Percentiles rank a stretch among this genome's conserved stretches.
These are phyloP conservation scores for Camelus bactrianus DNA, from an alignment of 2,113 vertebrate genomes.

Conservation along the genomic window DNA sequence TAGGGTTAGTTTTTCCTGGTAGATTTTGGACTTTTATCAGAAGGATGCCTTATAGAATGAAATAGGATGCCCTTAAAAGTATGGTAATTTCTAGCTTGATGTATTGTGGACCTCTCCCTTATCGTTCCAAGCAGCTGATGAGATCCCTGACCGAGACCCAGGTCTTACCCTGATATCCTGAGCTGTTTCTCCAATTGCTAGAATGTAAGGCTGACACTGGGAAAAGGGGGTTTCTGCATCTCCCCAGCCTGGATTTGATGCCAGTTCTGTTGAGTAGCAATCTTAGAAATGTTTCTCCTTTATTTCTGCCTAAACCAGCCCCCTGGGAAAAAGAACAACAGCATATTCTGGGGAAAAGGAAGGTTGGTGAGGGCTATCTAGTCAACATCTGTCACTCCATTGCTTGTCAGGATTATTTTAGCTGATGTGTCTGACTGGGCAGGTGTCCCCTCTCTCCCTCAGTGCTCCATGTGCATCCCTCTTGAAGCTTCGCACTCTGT, in stretches of 20 bases:
- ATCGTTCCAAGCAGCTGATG: background rate
- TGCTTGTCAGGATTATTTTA: conserved; percentile 80
- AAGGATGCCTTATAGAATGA: background rate
- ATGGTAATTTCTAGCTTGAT: background rate
- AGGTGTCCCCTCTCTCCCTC: conserved; percentile 82
- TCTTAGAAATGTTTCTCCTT: conserved; percentile 57
- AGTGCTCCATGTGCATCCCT: conserved; percentile 83
- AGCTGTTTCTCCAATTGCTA: conserved; percentile 47
- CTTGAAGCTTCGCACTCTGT: conserved; percentile 83
- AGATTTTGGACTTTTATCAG: background rate
- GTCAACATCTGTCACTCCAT: conserved; percentile 77
- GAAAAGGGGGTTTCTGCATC: background rate
- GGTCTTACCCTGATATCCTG: background rate
- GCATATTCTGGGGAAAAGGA: conserved; percentile 45
- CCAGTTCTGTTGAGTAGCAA: background rate
- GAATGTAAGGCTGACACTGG: background rate
- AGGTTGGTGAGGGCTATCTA: conserved; percentile 60
- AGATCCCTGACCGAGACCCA: background rate
- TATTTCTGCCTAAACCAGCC: conserved; percentile 46
- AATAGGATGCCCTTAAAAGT: background rate
- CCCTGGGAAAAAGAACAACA: conserved; percentile 17
- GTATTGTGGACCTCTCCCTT: background rate
- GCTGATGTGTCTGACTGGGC: conserved; percentile 82
- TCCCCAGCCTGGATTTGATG: background rate
- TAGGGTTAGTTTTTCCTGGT: conserved; percentile 29